These are phyloP conservation scores for Cancer borealis DNA, from an alignment of 2,888 invertebrate species.

Conservation along the genomic window DNA sequence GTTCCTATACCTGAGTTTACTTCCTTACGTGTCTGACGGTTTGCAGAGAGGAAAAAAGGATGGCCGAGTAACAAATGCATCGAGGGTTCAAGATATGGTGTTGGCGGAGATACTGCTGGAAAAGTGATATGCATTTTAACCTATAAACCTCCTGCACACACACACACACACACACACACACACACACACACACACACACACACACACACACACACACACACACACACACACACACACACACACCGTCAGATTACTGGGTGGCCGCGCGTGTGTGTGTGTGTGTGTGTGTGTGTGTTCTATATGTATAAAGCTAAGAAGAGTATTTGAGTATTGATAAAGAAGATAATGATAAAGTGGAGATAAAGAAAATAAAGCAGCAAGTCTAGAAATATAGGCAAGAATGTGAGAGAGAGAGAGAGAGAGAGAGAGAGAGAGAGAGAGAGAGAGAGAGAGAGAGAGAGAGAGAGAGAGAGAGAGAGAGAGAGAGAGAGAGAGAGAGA, in stretches of 20 bases:
- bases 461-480: not conserved
- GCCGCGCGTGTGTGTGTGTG: constrained; percentile 17
- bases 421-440: not conserved
- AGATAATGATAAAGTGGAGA: not conserved
- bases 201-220: not conserved
- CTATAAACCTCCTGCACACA: not conserved
- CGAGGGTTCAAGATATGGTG: not conserved
- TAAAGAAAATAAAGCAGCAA: not conserved
- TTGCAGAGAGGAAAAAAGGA: not conserved
- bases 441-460: not conserved
- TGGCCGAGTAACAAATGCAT: not conserved
- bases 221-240: constrained; percentile 13
- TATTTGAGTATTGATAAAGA: not conserved
- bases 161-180: constrained; percentile 16
- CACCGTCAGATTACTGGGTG: not conserved
- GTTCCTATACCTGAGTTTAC: not conserved
- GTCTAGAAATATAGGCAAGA: not conserved
- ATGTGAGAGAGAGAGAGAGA: not conserved
- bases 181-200: constrained; percentile 16
- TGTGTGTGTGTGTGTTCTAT: constrained; percentile 30
- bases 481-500: constrained; percentile 21
- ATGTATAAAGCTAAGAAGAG: not conserved
- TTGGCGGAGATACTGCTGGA: not conserved
- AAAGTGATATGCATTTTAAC: not conserved
- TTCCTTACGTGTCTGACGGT: not conserved